Evolutionary conservation across 2,113 vertebrate species (phyloP).

Genomic region (Chiloscyllium plagiosum): DNA sequence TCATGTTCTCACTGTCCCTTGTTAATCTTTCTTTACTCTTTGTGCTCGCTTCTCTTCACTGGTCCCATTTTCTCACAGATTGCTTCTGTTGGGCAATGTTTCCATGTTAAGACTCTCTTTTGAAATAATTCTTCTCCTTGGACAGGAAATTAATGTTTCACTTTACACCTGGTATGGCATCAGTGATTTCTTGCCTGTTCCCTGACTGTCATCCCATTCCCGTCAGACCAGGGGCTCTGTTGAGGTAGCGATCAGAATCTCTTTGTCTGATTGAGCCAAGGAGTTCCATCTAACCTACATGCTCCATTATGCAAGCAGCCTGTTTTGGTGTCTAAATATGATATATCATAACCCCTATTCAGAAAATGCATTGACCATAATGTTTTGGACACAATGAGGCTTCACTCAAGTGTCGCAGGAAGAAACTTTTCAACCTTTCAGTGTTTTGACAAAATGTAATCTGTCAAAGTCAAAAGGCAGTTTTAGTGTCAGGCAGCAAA

Average conservation of each 20-base stretch:
- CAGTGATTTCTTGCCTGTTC: not conserved
- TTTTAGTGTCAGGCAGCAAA: not conserved
- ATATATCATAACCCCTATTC: not conserved
- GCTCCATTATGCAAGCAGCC: not conserved
- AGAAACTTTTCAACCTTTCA: not conserved
- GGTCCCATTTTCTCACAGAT: not conserved
- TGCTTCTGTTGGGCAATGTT: not conserved
- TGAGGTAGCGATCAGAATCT: not conserved
- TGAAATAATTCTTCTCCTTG: not conserved
- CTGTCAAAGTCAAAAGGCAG: not conserved
- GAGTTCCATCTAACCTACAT: not conserved
- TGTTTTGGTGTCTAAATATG: not conserved
- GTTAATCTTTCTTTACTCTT: not conserved
- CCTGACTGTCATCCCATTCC: not conserved
- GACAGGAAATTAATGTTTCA: not conserved
- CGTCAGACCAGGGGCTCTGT: not conserved
- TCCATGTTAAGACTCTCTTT: not conserved
- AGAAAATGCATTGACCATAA: not conserved
- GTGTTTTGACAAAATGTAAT: not conserved
- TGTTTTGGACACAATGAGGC: not conserved
- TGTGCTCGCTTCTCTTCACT: not conserved
- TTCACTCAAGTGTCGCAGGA: not conserved
- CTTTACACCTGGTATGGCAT: not conserved
- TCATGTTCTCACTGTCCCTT: not conserved
- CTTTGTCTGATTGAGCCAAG: not conserved